A percentile compares a stretch with the other conserved stretches of the same genome.
These are phyloP conservation scores for Drosophila melanica DNA, from an alignment of 1,140 invertebrate species.

Conservation along the genomic window DNA sequence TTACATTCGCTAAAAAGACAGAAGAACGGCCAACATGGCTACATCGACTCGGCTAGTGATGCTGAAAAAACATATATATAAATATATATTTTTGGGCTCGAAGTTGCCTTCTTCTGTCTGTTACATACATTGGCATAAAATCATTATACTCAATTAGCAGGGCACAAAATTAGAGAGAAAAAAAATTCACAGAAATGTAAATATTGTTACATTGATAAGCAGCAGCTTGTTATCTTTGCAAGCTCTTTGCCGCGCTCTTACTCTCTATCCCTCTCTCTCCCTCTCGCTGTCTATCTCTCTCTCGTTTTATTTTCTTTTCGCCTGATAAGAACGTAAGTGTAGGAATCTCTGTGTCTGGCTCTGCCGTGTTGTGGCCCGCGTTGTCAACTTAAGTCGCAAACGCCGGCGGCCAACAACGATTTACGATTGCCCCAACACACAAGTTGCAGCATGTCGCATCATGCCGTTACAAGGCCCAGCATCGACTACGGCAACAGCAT, in stretches of 20 bases:
- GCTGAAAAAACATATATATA: no score
- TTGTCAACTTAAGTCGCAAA: conserved; percentile 58
- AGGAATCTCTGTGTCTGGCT: conserved; percentile 38
- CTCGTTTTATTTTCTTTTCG: neutral
- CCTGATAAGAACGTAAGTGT: conserved; percentile 50
- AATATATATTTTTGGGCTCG: no score
- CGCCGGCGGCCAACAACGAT: conserved; percentile 42
- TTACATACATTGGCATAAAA: no score
- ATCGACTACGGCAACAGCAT: conserved; percentile 18
- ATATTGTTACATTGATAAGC: conserved; percentile 83
- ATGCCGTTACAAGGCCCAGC: conserved; percentile 36
- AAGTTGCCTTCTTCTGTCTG: neutral
- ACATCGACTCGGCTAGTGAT: no score
- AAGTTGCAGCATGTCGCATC: neutral
- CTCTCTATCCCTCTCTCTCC: conserved; percentile 20
- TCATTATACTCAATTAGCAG: no score
- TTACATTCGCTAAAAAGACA: no score
- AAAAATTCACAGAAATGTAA: conserved; percentile 78
- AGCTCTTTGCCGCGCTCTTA: conserved; percentile 26
- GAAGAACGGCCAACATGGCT: no score
- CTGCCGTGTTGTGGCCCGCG: conserved; percentile 17
- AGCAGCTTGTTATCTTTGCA: conserved; percentile 48
- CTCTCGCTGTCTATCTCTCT: conserved; percentile 8
- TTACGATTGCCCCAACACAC: conserved; percentile 41
- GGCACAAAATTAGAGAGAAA: conserved; percentile 20